Evolutionary conservation across 2,888 invertebrate genomes (phyloP), one percentile per base, ranked within the genome.

Genomic region (Nezara viridula): DNA sequence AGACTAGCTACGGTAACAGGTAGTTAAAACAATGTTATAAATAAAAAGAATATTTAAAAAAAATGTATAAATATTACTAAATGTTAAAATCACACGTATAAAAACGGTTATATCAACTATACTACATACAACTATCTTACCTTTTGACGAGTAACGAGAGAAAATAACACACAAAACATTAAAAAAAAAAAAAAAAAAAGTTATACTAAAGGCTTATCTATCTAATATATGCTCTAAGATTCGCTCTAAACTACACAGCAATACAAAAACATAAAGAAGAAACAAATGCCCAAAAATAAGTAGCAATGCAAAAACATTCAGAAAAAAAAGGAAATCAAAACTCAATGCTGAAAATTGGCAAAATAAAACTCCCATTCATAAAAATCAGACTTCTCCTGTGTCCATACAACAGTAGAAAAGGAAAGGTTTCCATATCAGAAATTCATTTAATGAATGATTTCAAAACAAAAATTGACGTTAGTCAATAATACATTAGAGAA

Each of bases 231-330:
- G n/a, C 66, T n/a, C n/a, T 73, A 37, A 19, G 19, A n/a, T 81
- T 81, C 10, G n/a, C 27, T 81, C 44, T n/a, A 81, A 44, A n/a
- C 44, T 81, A 81, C 44, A 81, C n/a, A 77, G 40, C 60, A 73
- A 32, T 73, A 73, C 66, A 73, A 37, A 73, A 73, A 73, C 32
- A 73, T 73, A 37, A 16, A 73, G 21, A 73, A 37, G 2, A 7
- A 73, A 73, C 19, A 73, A 73, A 73, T 19, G 32, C 66, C 37
- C 16, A 37, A 44, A 73, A 73, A 73, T 73, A 27, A 73, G 37
- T 21, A 73, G 47, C 85, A 85, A 85, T 27, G 49, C 27, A 73
- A 47, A 40, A 49, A 88, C 44, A 77, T 88, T 27, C 81, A 81
- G 32, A 77, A 77, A 88, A 77, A 49, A 81, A 47, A 50, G 0